Conservation (phyloP, 2,113 vertebrate genomes). For the Rhinopithecus roxellana region DNA sequence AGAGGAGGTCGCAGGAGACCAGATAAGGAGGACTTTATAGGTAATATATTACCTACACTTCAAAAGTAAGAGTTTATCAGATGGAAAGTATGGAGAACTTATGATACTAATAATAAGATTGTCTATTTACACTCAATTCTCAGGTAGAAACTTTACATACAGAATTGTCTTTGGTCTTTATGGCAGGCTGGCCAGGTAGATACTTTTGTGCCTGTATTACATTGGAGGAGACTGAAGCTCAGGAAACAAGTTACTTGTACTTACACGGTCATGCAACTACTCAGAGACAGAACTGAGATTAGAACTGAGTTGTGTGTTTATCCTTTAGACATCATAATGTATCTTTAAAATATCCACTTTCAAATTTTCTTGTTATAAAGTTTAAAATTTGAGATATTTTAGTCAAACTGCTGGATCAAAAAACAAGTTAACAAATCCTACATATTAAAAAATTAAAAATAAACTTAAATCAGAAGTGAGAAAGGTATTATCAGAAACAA, state of each 20-base stretch:
- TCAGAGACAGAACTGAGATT: not conserved
- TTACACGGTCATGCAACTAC: not conserved
- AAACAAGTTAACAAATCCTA: not conserved
- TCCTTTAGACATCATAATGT: not conserved
- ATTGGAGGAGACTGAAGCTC: not conserved
- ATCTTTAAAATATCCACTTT: not conserved
- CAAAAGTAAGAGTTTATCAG: not conserved
- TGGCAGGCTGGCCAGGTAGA: rapidly evolving
- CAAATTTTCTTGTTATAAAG: not conserved
- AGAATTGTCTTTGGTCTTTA: not conserved
- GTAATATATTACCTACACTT: not conserved
- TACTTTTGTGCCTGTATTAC: not conserved
- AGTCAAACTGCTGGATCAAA: not conserved
- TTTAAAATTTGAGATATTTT: not conserved
- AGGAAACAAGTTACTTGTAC: not conserved
- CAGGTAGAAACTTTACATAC: not conserved
- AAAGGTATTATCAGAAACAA: not conserved
- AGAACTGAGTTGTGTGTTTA: not conserved
- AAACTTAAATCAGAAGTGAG: not conserved
- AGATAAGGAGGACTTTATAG: not conserved
- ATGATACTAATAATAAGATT: not conserved
- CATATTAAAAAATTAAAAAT: not conserved
- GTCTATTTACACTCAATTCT: not conserved
- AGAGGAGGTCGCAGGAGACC: not conserved
- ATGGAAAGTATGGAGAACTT: not conserved